A percentile compares a stretch with the other conserved stretches of the same genome.
These are phyloP conservation scores for Myrmophylax atrothorax DNA, from an alignment of 2,113 vertebrate species.

Conservation along the genomic window DNA sequence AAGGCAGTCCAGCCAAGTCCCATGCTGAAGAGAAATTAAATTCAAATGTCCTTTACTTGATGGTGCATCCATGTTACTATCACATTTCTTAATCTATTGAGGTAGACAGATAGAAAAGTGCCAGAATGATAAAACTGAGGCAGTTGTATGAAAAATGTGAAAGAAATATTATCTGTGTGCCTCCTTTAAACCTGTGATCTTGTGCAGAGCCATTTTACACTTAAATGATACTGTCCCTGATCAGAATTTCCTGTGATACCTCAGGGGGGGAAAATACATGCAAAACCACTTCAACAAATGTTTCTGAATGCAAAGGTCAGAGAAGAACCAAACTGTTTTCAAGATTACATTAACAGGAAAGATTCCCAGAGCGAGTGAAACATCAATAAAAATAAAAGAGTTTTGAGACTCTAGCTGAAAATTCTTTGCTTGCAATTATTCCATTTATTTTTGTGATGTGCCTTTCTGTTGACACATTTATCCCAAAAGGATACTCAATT, in stretches of 20 bases:
- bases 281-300: conserved; percentile 46
- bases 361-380: conserved; percentile 13
- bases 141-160: background rate
- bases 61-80: background rate
- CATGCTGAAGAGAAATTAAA: background rate
- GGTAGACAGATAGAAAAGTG: background rate
- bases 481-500: conserved; percentile 27
- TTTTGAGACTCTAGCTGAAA: conserved; percentile 16
- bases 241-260: conserved; percentile 19
- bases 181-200: background rate
- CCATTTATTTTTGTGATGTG: conserved; percentile 17
- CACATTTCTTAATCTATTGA: background rate
- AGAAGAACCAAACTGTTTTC: conserved; percentile 18
- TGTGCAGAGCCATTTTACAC: background rate
- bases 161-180: background rate
- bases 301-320: conserved; percentile 52
- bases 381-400: conserved; percentile 34
- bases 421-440: conserved; percentile 51
- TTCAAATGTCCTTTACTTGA: background rate
- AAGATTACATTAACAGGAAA: conserved; percentile 24
- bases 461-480: conserved; percentile 28
- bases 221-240: background rate
- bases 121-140: background rate
- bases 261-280: background rate
- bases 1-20: background rate